Base-by-base conservation (phyloP, 2,113 vertebrate genomes). In the Strigops habroptila region DNA sequence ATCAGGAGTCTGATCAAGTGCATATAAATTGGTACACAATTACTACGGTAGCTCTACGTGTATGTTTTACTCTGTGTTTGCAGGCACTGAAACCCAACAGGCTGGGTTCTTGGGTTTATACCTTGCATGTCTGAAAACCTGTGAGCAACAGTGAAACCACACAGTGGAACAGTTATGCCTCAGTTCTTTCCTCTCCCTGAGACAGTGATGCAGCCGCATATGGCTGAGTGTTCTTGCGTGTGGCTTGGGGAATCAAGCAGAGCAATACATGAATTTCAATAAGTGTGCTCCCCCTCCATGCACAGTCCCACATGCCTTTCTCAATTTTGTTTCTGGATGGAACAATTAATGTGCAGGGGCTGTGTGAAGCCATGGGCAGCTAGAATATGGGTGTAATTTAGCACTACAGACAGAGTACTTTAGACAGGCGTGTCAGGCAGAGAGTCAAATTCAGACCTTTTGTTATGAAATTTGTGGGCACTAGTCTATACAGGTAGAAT, bases 231-330 rank as follows among this genome's bases (percentile, higher is more conserved):
- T 87, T 95, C 65, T 69, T 10, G 15, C 0, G 7, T 33, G 64
- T 37, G 64, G 88, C 85, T 88, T 81, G 93, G 90, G 90, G 90
- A 96, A 84, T 95, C 93, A 91, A 96, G 95, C 91, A 91, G 65
- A 96, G 88, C 85, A 60, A 60, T 71, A 60, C 68, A 90, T 94
- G 93, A 93, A 96, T 96, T 94, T 94, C 92, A 96, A 86, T 86
- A 83, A 90, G 60, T 5, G 4, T n/a, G 25, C 35, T 44, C 35
- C 76, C 37, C 27, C 85, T 75, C 85, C 33, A 21, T 10, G 18
- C 51, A 37, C 43, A 64, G 64, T 78, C 92, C 79, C 90, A 48
- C 79, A 64, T 68, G 82, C 82, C 91, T 95, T 24, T 63, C 93
- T 93, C 90, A 93, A 60, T 96, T 95, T 83, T 88, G 59, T 86